A percentile compares a stretch with the other conserved stretches of the same genome.
phyloP scores from a whole-genome alignment of 2,888 invertebrate genomes.

The Periphyllus acericola region DNA sequence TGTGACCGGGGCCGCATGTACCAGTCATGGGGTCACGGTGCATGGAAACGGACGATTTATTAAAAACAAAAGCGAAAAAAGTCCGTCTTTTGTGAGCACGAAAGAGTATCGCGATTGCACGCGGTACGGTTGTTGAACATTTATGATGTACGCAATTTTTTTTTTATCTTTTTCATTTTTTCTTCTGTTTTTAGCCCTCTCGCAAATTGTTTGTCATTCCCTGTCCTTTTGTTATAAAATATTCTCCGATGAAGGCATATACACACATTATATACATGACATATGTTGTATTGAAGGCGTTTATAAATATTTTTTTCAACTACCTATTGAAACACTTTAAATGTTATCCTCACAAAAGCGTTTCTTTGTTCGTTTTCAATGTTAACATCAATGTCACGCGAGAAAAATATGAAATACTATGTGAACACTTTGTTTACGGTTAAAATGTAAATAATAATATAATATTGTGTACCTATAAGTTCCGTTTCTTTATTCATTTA shows the following conservation, averaged over 20 bases:
- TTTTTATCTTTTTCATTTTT: not conserved
- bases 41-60: not conserved
- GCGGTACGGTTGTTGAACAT: constrained; percentile 19
- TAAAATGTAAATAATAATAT: not conserved
- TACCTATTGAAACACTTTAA: constrained; percentile 1
- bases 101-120: constrained; percentile 15
- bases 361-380: not conserved
- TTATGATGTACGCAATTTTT: constrained; percentile 22
- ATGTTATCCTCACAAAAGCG: not conserved
- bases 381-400: not conserved
- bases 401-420: not conserved
- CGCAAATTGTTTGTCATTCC: not conserved
- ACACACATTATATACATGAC: not conserved
- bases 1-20: not conserved
- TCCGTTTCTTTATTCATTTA: too few relatives aligned
- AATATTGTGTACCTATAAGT: too few relatives aligned
- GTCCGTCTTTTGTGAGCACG: not conserved
- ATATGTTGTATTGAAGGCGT: not conserved
- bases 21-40: not conserved
- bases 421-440: not conserved
- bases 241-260: not conserved
- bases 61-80: constrained; percentile 6
- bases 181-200: not conserved
- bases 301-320: not conserved
- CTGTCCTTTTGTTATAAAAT: not conserved